Evolutionary conservation across 2,797 vertebrate species (phyloP), one percentile per base, ranked within the genome.

Genomic region (Pseudotriccus pelzelni): DNA sequence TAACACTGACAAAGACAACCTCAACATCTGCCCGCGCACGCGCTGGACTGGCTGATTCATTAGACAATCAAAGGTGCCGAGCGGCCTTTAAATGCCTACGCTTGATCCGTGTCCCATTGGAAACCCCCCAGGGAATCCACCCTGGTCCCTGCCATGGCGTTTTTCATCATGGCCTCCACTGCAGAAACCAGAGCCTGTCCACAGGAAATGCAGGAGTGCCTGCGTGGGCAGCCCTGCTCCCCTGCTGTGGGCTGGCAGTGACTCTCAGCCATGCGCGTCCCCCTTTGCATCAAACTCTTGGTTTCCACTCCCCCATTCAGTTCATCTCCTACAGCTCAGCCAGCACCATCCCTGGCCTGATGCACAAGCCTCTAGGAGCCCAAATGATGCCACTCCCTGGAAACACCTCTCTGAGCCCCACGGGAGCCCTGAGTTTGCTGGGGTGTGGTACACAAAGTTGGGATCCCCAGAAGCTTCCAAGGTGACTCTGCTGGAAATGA

Each of bases 241-340:
- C 17, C 15, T 12, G 5, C 32, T 28, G 1, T 5, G 43, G 22
- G 76, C 47, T 66, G 21, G 24, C 28, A 89, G 63, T 0, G 0
- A 85, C 22, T 6, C 18, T 37, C 63, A n/a, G 69, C 19, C 70
- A 74, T 28, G 4, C n/a, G 39, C 2, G 0, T 5, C 3, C 9
- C 15, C 13, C 34, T 34, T 5, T 34, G 47, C 68, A 80, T 5
- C 0, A 0, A 66, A 21, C 23, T 77, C 41, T 56, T 55, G 28
- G 32, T 39, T 69, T 66, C 41, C 47, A 37, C 20, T 69, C 8
- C 37, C 10, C 12, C 2, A 0, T 8, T 50, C 72, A 37, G 14
- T 6, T 14, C 28, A 52, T 2, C 28, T 67, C 34, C n/a, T 43
- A 5, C 43, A 87, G 62, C 70, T 90, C 90, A 55, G 60, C 19